A percentile compares a stretch with the other conserved stretches of the same genome.
phyloP scores from a whole-genome alignment of 2,797 vertebrate genomes.

The Hydrocynus forskahlii region DNA sequence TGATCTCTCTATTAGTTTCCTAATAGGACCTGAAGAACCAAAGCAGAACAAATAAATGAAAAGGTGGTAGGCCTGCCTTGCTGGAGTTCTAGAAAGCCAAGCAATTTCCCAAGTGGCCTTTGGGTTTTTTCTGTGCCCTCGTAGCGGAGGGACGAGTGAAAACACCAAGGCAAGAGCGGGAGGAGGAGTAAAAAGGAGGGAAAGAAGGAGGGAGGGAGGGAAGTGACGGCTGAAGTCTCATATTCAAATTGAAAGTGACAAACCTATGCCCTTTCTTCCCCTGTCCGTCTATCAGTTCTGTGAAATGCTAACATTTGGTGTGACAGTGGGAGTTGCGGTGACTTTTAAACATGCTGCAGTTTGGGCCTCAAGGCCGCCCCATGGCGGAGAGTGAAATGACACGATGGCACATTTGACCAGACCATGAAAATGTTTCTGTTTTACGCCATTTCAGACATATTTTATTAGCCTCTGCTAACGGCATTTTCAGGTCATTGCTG shows the following conservation, averaged over 20 bases:
- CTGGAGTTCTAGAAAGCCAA: slow-evolving; percentile 56
- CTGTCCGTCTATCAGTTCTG: slow-evolving; percentile 70
- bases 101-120: slow-evolving; percentile 48
- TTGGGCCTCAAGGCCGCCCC: slow-evolving; percentile 49
- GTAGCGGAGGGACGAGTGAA: slow-evolving; percentile 52
- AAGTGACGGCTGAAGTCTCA: slow-evolving; percentile 62
- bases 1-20: slow-evolving; percentile 81
- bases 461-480: slow-evolving; percentile 73
- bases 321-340: slow-evolving; percentile 73
- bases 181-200: slow-evolving; percentile 17
- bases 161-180: slow-evolving; percentile 46
- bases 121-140: slow-evolving; percentile 54
- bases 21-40: slow-evolving; percentile 83
- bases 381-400: slow-evolving; percentile 64
- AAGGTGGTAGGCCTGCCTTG: slow-evolving; percentile 52
- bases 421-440: slow-evolving; percentile 66
- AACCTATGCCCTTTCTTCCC: slow-evolving; percentile 70
- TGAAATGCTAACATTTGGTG: slow-evolving; percentile 72
- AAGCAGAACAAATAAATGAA: slow-evolving; percentile 79
- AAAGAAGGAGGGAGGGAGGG: slow-evolving; percentile 54
- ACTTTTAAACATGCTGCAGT: slow-evolving; percentile 70
- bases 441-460: slow-evolving; percentile 65
- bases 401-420: slow-evolving; percentile 67
- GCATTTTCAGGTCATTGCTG: slow-evolving; percentile 43
- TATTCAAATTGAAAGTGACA: slow-evolving; percentile 74